Evolutionary conservation across 2,113 vertebrate species (phyloP), one percentile per base, ranked within the genome.

Genomic region (Cyprinodon tularosa): DNA sequence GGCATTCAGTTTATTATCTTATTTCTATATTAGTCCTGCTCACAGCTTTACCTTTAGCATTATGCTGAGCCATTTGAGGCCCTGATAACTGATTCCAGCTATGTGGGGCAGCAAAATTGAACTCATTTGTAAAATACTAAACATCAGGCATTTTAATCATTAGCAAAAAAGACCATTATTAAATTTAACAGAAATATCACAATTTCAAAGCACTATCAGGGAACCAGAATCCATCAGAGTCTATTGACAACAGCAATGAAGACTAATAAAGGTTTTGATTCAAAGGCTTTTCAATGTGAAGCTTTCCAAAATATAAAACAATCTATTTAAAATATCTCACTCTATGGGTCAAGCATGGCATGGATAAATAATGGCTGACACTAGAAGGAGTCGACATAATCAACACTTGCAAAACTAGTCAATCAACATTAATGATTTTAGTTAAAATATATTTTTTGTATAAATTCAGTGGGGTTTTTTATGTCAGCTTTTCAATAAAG

Each of bases 1-100:
- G 84, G 60, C 73, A 85, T 74, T 84, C 74, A 65, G 72, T 70
- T 76, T 76, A 82, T 86, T 77, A 64, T 84, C 64, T 72, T 3
- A 57, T 71, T 82, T 78, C 76, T 68, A 82, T 66, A 77, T 85
- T 29, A 66, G 76, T 78, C 73, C 77, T 82, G 72, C 69, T 77
- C 63, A 77, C 68, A 77, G 65, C 29, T 68, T 68, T 79, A 62
- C 45, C 71, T 72, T 74, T 42, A 71, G 61, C 60, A 42, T 3
- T 22, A 60, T n/a, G 65, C 6, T 38, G 17, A 71, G n/a, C 37
- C 48, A 71, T 72, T 74, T 65, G 4, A 71, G 37, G 37, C 68
- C 75, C 22, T 66, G 53, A 5, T 38, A 53, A 75, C 45, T 69
- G 20, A 72, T 12, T 3, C 1, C 47, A 67, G 50, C 36, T 12